phyloP scores from a whole-genome alignment of 2,113 vertebrate species.

The Hippocampus comes region DNA sequence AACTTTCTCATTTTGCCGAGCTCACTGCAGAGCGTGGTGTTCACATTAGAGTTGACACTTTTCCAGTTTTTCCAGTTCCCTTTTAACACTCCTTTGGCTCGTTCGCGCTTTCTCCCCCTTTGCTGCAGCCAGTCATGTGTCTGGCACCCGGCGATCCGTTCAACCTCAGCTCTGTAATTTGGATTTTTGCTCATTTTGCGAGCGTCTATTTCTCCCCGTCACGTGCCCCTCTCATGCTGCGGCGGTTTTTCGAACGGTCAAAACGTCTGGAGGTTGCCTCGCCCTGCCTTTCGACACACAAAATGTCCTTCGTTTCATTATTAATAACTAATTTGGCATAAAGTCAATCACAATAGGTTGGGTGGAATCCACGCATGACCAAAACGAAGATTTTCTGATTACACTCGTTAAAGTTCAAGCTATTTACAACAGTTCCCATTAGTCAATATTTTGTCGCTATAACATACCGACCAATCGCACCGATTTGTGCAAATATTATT shows the following conservation, averaged over 20 bases:
- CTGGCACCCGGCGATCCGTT: slow-evolving; percentile 21
- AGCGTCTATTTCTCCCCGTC: background rate
- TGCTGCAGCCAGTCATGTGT: slow-evolving; percentile 20
- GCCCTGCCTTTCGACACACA: background rate
- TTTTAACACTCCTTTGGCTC: slow-evolving; percentile 16
- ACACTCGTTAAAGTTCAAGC: too few species aligned
- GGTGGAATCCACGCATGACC: too few species aligned
- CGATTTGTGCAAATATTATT: background rate
- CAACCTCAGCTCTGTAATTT: slow-evolving; percentile 2
- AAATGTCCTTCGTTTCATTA: background rate
- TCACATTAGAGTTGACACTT: background rate
- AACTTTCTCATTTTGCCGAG: background rate
- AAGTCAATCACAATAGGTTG: too few species aligned
- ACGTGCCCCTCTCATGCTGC: background rate
- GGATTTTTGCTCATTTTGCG: background rate
- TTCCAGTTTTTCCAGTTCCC: slow-evolving; percentile 41
- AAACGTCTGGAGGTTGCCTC: background rate
- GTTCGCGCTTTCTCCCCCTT: slow-evolving; percentile 6
- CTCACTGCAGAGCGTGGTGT: background rate
- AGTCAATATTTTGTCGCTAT: too few species aligned
- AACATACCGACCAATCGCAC: too few species aligned
- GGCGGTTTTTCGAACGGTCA: slow-evolving; percentile 12
- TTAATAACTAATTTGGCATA: too few species aligned
- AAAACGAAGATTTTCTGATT: too few species aligned
- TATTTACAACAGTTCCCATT: too few species aligned